Conservation (phyloP, 1,140 invertebrate species). For the Stegodyphus dumicola region DNA sequence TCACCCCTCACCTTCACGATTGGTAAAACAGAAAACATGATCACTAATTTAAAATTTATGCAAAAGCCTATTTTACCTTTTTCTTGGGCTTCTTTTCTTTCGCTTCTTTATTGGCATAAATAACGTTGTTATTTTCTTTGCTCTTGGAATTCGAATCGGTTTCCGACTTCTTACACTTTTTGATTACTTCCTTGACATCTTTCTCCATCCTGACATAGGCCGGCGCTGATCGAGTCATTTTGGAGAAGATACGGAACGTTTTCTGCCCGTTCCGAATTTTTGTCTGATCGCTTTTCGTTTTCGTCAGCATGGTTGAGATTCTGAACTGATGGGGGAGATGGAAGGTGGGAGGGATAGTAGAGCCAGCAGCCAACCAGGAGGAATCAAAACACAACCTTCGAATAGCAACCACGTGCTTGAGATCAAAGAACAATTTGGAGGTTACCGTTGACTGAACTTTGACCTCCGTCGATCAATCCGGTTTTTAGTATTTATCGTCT, state of each 20-base stretch:
- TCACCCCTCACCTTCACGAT: no score
- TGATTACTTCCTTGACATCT: slow-evolving; percentile 7
- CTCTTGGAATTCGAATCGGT: neutral
- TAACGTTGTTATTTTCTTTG: slow-evolving; percentile 5
- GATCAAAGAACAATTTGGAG: slow-evolving; percentile 45
- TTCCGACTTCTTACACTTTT: neutral
- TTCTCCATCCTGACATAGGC: slow-evolving; percentile 39
- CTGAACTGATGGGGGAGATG: neutral
- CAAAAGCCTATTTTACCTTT: slow-evolving; percentile 10
- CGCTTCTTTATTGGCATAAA: neutral
- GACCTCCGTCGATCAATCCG: neutral
- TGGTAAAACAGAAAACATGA: no score
- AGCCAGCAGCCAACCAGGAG: neutral
- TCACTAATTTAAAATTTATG: no score
- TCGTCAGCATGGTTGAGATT: slow-evolving; percentile 16
- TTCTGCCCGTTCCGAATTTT: slow-evolving; percentile 6
- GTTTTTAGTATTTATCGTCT: neutral
- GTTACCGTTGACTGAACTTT: slow-evolving; percentile 33
- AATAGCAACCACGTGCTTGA: neutral
- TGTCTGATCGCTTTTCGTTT: slow-evolving; percentile 9
- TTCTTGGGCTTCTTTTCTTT: slow-evolving; percentile 40
- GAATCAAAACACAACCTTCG: neutral
- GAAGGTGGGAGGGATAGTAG: no score
- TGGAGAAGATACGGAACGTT: slow-evolving; percentile 16
- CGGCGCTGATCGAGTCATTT: slow-evolving; percentile 21